phyloP scores from a whole-genome alignment of 2,113 vertebrate species.

The Tenebrosternarchus preto region DNA sequence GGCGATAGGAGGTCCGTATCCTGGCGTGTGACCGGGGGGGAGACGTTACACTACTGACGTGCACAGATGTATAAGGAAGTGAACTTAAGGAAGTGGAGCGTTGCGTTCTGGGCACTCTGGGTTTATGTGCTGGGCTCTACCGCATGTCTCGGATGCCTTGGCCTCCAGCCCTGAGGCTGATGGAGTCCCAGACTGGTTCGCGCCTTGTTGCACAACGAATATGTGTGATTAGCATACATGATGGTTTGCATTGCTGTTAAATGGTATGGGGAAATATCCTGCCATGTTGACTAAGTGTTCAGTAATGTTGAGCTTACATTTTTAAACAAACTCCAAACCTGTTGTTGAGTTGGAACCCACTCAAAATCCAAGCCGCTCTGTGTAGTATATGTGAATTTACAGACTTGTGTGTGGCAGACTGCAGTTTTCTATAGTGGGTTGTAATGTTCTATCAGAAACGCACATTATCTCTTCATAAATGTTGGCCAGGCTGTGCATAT shows the following conservation, averaged over 20 bases:
- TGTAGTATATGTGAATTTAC: not conserved
- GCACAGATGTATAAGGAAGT: slow-evolving; percentile 14
- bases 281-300: no score
- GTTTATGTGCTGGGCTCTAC: no score
- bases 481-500: not conserved
- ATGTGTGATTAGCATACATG: not conserved
- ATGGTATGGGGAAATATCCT: slow-evolving; percentile 9
- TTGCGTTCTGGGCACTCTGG: not conserved
- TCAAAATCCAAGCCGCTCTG: no score
- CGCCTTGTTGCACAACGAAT: not conserved
- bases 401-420: not conserved
- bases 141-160: no score
- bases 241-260: not conserved
- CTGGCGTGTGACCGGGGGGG: not conserved
- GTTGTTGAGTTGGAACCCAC: no score
- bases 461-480: not conserved
- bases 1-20: not conserved
- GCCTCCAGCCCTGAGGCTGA: no score
- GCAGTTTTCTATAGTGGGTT: not conserved
- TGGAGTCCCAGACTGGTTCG: no score
- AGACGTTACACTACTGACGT: not conserved
- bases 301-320: not conserved
- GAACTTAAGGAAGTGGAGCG: not conserved
- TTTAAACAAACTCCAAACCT: no score
- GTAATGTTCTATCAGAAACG: not conserved